Conservation (phyloP, 30 jellyfish, hydroid and myxozoan species). For the Chironex yamaguchii region DNA sequence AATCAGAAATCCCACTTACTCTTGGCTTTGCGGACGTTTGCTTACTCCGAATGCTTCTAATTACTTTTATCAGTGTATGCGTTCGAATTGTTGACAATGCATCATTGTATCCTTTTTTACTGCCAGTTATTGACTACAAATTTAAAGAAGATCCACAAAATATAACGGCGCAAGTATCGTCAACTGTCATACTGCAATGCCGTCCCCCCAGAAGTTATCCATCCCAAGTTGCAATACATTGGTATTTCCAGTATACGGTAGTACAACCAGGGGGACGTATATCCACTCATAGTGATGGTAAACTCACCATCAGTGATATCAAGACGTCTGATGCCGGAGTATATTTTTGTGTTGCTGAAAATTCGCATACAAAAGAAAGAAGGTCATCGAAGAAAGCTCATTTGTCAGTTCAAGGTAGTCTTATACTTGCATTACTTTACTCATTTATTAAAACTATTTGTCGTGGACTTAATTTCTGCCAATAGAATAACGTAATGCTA, state of each 20-base stretch:
- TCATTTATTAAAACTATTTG: background rate
- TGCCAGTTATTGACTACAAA: conserved; percentile 66
- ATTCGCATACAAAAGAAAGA: conserved; percentile 51
- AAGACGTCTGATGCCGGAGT: conserved; percentile 40
- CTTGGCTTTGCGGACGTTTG: too few relatives aligned
- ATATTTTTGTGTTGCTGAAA: conserved; percentile 72
- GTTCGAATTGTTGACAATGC: too few relatives aligned
- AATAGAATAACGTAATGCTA: too few relatives aligned
- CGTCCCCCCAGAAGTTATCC: conserved; percentile 81
- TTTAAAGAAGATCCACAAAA: conserved; percentile 54
- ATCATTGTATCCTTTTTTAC: too few relatives aligned
- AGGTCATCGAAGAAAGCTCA: conserved; percentile 74
- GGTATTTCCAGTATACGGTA: conserved; percentile 53
- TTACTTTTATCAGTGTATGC: too few relatives aligned
- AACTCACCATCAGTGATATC: conserved; percentile 16
- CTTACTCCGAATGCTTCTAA: too few relatives aligned
- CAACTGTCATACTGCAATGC: conserved; percentile 54
- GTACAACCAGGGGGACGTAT: background rate
- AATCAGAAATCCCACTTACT: too few relatives aligned
- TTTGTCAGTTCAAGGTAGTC: conserved; percentile 72
- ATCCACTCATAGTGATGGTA: conserved; percentile 7
- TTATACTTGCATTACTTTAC: background rate
- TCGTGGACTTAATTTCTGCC: too few relatives aligned
- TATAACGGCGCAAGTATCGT: conserved; percentile 11
- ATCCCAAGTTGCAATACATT: conserved; percentile 1